Evolutionary conservation across 1,140 invertebrate species (phyloP), one percentile per base, ranked within the genome.

Genomic region (Heterodera schachtii): DNA sequence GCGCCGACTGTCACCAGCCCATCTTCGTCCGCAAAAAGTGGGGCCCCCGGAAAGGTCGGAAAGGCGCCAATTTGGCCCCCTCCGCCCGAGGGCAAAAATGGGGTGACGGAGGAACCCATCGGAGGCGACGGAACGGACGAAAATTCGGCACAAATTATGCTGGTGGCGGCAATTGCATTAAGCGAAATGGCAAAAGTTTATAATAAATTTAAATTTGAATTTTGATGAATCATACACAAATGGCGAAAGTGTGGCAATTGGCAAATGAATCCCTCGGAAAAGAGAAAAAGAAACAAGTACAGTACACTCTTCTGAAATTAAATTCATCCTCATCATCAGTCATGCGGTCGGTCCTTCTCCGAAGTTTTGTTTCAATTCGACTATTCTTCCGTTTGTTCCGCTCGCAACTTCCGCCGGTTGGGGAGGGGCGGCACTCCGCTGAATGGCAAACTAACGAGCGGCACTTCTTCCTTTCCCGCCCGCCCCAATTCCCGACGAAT

Each of bases 61-160:
- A 64, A 64, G 13, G 57, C 16, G 57, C 57, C 57, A 64, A 64
- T 64, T 64, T 64, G 57, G 57, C 16, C 57, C 19, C 57, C 57
- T 11, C 57, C 57, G 11, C 11, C 16, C 57, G 57, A 64, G 11
- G 57, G 57, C 57, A 64, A 64, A 64, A 64, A 64, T 64, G 57
- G 57, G 57, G 11, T 19, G 57, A 19, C 57, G 19, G 57, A 64
- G 16, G 57, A 64, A 19, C 57, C 57, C 57, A 64, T 64, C 57
- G 57, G 57, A 52, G 16, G 31, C 57, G 57, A 19, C 57, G 49
- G 49, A 52, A 52, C 57, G 57, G 16, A 11, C 57, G 16, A 11
- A 64, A 64, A 19, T 64, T 64, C 57, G 57, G 57, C 57, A 64
- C 57, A 64, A 64, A 64, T 64, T 64, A 64, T 64, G 57, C 31